Evolutionary conservation across 2,797 vertebrate species (phyloP), one percentile per base, ranked within the genome.

Genomic region (Champsocephalus gunnari): DNA sequence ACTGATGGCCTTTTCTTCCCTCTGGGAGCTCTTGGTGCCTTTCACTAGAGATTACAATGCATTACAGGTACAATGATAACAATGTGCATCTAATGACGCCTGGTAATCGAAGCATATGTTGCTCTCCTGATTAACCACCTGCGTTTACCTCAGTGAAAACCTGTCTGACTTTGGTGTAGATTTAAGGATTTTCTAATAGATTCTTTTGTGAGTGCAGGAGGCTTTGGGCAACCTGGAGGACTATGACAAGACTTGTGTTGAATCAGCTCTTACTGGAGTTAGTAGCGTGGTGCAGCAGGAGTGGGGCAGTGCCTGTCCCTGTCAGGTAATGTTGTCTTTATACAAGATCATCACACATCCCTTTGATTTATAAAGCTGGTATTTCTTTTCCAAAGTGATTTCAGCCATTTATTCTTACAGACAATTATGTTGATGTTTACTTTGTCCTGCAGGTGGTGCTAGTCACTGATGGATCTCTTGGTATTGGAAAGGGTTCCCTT

Each of bases 41-140:
- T 99, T 99, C 74, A 99, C 98, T 0, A 96, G 98, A 85, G 98
- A 99, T 86, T 99, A 99, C 92, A 99, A 99, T 86, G 96, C 97
- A 0, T 88, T 99, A 10, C 98, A 99, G 97, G 98, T 95, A 83
- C 61, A 32, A 38, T 38, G 34, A 38, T 38, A 38, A 8, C 8
- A 38, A 38, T 7, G 34, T 38, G 34, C 34, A 38, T 38, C 34
- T 1, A 38, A 38, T 9, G 8, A 38, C 1, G 34, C 34, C 2
- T 38, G 6, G 8, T 9, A 38, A 58, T 57, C 54, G 53, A 8
- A 61, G 6, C 14, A 77, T 5, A 10, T 54, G 68, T 73, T 13
- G 9, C 28, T 28, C 28, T 28, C 28, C 28, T 28, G 28, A 5
- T 28, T 28, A 28, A 28, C 28, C 28, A 28, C 28, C 28, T 28